phyloP scores from a whole-genome alignment of 2,113 vertebrate species.

The Ptychochromis oligacanthus region DNA sequence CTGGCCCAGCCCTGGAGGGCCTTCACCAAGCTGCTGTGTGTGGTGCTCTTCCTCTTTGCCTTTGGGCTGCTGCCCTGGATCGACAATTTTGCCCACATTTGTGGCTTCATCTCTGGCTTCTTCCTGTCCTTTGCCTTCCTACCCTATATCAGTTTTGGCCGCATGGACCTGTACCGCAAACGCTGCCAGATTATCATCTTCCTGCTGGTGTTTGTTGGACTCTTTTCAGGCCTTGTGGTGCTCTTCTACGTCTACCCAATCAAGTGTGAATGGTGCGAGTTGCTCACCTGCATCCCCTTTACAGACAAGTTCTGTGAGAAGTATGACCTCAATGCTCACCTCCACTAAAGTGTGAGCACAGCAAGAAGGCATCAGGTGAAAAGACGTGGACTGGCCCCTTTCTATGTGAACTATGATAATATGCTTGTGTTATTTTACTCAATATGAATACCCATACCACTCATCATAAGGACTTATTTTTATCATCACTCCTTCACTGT shows the following conservation, averaged over 20 bases:
- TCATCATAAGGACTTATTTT: slow-evolving; percentile 59
- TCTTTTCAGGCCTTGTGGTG: slow-evolving; percentile 94
- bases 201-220: slow-evolving; percentile 91
- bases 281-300: slow-evolving; percentile 98
- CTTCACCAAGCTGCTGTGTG: slow-evolving; percentile 93
- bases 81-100: slow-evolving; percentile 97
- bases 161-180: slow-evolving; percentile 96
- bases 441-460: slow-evolving; percentile 62
- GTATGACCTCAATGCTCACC: slow-evolving; percentile 96
- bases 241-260: slow-evolving; percentile 96
- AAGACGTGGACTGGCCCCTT: slow-evolving; percentile 22
- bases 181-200: slow-evolving; percentile 96
- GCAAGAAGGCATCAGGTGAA: slow-evolving; percentile 43
- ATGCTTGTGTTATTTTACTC: slow-evolving; percentile 74
- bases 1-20: slow-evolving; percentile 95
- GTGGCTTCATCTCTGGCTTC: slow-evolving; percentile 95
- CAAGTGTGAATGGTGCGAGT: slow-evolving; percentile 96
- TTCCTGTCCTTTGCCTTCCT: slow-evolving; percentile 98
- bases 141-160: slow-evolving; percentile 98
- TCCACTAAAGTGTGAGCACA: slow-evolving; percentile 83
- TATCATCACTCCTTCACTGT: slow-evolving; percentile 60
- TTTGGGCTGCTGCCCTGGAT: slow-evolving; percentile 98
- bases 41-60: slow-evolving; percentile 96
- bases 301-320: slow-evolving; percentile 99
- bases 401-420: slow-evolving; percentile 67